phyloP scores from a whole-genome alignment of 2,797 vertebrate species.

The Delichon dasypus region DNA sequence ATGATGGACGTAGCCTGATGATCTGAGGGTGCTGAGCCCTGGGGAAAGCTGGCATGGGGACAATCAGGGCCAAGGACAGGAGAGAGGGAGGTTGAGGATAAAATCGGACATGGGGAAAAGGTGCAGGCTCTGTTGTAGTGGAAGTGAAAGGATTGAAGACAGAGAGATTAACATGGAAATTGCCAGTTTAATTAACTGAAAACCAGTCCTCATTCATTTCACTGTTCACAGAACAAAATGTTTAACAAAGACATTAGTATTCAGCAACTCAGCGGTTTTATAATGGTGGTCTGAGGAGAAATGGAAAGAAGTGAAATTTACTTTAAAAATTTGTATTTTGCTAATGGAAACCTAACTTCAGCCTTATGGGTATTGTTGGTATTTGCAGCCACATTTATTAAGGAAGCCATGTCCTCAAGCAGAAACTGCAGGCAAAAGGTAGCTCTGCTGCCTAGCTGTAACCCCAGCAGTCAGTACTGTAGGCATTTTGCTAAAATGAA shows the following conservation, averaged over 20 bases:
- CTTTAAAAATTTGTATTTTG: not conserved
- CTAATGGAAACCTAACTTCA: not conserved
- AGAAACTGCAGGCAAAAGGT: not conserved
- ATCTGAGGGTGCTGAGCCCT: not conserved
- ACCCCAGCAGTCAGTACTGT: not conserved
- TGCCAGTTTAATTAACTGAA: not conserved
- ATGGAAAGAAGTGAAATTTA: not conserved
- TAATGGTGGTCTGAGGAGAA: not conserved
- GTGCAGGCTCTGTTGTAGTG: not conserved
- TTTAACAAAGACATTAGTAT: not conserved
- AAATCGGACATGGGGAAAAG: not conserved
- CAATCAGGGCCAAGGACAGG: not conserved
- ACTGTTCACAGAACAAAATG: not conserved
- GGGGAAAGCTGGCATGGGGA: not conserved
- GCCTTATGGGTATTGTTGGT: not conserved
- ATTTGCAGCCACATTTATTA: not conserved
- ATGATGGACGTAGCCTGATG: accelerated
- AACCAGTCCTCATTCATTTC: not conserved
- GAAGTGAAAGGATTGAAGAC: not conserved
- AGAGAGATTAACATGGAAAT: not conserved
- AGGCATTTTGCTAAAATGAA: not conserved
- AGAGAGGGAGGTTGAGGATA: not conserved
- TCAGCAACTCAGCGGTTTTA: not conserved
- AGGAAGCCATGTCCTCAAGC: not conserved
- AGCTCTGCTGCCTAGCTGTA: not conserved